Base-by-base conservation (phyloP, 2,113 vertebrate species). In the Suricata suricatta region DNA sequence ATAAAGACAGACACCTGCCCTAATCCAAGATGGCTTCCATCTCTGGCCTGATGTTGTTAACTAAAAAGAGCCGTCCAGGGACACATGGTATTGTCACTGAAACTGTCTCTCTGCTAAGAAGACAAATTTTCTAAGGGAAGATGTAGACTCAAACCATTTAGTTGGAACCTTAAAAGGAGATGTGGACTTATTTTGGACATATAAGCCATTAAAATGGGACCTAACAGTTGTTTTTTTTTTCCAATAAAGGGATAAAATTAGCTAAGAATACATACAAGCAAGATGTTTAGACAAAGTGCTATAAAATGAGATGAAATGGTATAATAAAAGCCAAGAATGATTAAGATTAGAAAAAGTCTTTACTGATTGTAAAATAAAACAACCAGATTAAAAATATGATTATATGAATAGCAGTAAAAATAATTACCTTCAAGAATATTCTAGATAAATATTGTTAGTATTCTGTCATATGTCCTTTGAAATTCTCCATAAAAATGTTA, bases 281-380 rank as follows among this genome's bases (percentile, higher is more conserved):
- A 87, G 63, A 96, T 68, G 33, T 41, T 83, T 60, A 91, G 15
- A 79, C 79, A 63, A 94, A 94, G 14, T 89, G 33, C 23, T 81
- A 23, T 82, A 80, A 94, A 84, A 84, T 94, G 15, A 93, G 71
- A 83, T 93, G 35, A 90, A 84, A 91, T 84, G 29, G 7, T 90
- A 23, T 64, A 72, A 81, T 72, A 87, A 94, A 81, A 57, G n/a
- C 54, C 35, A 77, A 82, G 23, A 77, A 91, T 91, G 47, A 94
- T 96, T 88, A 85, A 93, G 27, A 93, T 80, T 38, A 72, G 64
- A 50, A 85, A 81, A 69, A 35, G 1, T 0, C 2, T 47, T 52
- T 8, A 72, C 19, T 72, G 68, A 63, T 84, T 52, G 44, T 27
- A 90, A 74, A 88, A 80, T 69, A 57, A 96, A 91, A 72, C 33